phyloP scores from a whole-genome alignment of 2,888 invertebrate genomes.

The Callosobruchus maculatus region DNA sequence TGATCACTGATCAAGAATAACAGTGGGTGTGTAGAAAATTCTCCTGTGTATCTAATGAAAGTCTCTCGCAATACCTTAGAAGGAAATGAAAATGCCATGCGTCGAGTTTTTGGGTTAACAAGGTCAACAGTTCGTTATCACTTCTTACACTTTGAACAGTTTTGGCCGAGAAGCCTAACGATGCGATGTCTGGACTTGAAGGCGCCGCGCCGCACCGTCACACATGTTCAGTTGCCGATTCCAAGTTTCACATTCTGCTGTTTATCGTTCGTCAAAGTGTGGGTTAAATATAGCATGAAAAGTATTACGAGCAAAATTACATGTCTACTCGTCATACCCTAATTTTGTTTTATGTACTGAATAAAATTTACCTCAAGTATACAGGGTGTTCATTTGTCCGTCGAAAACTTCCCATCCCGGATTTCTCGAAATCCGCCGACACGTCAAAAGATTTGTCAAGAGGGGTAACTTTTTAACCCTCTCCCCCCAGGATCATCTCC shows the following conservation, averaged over 20 bases:
- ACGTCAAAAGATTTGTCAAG: too few species aligned
- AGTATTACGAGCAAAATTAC: too few species aligned
- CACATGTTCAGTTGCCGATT: neutral
- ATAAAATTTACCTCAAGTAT: too few species aligned
- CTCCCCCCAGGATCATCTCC: too few species aligned
- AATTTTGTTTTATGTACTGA: too few species aligned
- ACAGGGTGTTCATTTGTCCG: too few species aligned
- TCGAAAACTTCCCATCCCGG: too few species aligned
- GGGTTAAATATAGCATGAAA: neutral
- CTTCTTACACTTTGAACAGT: neutral
- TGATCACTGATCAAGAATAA: too few species aligned
- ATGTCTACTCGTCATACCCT: too few species aligned
- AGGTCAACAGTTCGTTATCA: neutral
- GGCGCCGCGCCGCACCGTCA: neutral
- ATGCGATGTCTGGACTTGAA: neutral
- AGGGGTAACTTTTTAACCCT: too few species aligned
- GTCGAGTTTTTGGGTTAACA: neutral
- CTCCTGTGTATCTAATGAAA: neutral
- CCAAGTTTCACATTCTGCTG: neutral
- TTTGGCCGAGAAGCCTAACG: neutral
- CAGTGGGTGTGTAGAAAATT: neutral
- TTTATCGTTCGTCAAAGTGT: neutral
- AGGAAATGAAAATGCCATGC: neutral
- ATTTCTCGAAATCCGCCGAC: too few species aligned
- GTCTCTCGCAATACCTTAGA: neutral